phyloP scores from a whole-genome alignment of 1,140 invertebrate genomes.

The Microvelia longipes region DNA sequence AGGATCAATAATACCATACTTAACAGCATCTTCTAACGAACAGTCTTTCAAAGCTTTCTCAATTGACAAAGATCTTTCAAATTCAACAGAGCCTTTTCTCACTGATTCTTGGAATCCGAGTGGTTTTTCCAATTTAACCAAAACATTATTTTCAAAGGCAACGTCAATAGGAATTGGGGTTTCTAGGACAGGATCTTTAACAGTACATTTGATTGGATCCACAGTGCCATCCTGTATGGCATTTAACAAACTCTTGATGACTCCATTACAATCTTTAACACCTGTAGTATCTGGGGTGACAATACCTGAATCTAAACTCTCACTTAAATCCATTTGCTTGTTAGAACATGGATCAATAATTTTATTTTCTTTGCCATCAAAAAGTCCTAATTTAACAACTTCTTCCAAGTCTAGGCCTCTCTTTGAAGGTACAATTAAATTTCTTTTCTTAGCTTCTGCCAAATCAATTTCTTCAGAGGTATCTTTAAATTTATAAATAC shows the following conservation, averaged over 20 bases:
- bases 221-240: slow-evolving; percentile 69
- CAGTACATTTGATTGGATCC: slow-evolving; percentile 53
- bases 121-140: slow-evolving; percentile 55
- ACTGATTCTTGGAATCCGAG: slow-evolving; percentile 43
- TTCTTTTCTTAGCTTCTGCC: slow-evolving; percentile 49
- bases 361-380: slow-evolving; percentile 57
- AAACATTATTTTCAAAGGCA: slow-evolving; percentile 52
- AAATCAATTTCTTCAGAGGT: slow-evolving; percentile 43
- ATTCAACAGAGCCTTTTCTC: slow-evolving; percentile 33
- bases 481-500: slow-evolving; percentile 35
- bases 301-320: slow-evolving; percentile 53
- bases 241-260: slow-evolving; percentile 49
- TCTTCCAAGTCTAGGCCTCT: slow-evolving; percentile 59
- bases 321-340: slow-evolving; percentile 48
- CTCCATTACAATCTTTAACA: slow-evolving; percentile 57
- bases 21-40: slow-evolving; percentile 61
- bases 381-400: slow-evolving; percentile 56
- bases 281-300: slow-evolving; percentile 61
- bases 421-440: slow-evolving; percentile 55
- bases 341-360: slow-evolving; percentile 59
- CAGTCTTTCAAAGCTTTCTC: slow-evolving; percentile 38
- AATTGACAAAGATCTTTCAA: slow-evolving; percentile 30
- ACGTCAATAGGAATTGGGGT: slow-evolving; percentile 52
- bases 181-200: slow-evolving; percentile 52
- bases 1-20: slow-evolving; percentile 57